These are phyloP conservation scores for Microplitis demolitor DNA, from an alignment of 1,140 invertebrate species.

Conservation along the genomic window DNA sequence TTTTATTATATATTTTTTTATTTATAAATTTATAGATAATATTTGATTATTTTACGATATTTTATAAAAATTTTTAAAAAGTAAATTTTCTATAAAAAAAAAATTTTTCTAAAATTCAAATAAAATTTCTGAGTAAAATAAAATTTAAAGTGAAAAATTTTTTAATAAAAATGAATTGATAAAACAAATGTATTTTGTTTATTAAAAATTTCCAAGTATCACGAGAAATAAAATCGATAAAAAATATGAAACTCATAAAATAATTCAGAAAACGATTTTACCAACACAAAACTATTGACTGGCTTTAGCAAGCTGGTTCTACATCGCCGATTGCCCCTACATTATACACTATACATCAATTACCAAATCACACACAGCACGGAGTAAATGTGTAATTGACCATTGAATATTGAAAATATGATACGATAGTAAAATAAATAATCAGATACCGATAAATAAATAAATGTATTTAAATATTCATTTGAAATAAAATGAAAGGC, in stretches of 20 bases:
- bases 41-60: neutral
- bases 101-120: neutral
- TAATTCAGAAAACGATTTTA: slow-evolving; percentile 16
- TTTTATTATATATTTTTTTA: neutral
- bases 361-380: neutral
- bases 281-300: slow-evolving; percentile 1
- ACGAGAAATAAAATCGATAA: neutral
- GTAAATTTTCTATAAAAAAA: neutral
- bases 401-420: neutral
- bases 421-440: neutral
- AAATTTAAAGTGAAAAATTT: neutral
- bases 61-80: neutral
- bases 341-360: slow-evolving; percentile 14
- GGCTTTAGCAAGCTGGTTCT: slow-evolving; percentile 20
- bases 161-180: neutral
- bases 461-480: neutral
- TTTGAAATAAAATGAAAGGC: neutral
- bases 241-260: neutral
- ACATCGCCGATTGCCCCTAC: slow-evolving; percentile 27
- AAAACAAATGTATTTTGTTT: neutral
- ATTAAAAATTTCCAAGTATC: no score
- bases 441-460: neutral
- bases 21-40: slow-evolving; percentile 27
- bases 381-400: neutral
- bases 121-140: neutral